Conservation (phyloP, 2,113 vertebrate genomes). For the Crotalus horridus region DNA sequence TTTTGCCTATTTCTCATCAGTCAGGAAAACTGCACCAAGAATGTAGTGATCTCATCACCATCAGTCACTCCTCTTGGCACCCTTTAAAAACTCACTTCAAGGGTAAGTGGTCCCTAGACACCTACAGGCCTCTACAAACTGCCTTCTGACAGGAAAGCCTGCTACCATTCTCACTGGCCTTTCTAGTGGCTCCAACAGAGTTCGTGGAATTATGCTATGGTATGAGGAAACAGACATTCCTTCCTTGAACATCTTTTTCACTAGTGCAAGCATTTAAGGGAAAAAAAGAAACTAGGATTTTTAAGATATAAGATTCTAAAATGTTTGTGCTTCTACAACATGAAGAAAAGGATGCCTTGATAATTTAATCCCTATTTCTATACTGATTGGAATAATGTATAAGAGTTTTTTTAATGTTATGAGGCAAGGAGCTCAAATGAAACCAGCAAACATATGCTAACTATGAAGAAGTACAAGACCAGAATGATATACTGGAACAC, state of each 20-base stretch:
- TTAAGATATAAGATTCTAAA: background rate
- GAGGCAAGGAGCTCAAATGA: background rate
- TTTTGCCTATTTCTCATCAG: conserved; percentile 15
- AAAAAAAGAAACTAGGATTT: background rate
- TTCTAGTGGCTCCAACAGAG: background rate
- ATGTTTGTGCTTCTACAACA: conserved; percentile 14
- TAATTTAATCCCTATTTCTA: background rate
- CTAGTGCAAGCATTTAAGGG: conserved; percentile 3
- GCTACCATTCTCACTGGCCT: background rate
- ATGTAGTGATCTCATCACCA: background rate
- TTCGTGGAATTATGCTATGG: background rate
- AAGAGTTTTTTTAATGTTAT: background rate
- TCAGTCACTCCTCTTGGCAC: background rate
- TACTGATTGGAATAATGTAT: background rate
- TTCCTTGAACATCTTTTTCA: background rate
- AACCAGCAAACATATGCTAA: background rate
- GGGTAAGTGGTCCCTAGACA: background rate
- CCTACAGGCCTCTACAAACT: background rate
- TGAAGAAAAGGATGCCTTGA: background rate
- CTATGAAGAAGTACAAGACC: background rate
- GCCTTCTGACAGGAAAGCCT: background rate
- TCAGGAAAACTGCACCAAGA: conserved; percentile 44
- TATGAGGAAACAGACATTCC: background rate
- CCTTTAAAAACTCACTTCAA: background rate
- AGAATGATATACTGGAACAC: background rate